Conservation (phyloP, 2,888 invertebrate genomes). For the Atrina japonica region DNA sequence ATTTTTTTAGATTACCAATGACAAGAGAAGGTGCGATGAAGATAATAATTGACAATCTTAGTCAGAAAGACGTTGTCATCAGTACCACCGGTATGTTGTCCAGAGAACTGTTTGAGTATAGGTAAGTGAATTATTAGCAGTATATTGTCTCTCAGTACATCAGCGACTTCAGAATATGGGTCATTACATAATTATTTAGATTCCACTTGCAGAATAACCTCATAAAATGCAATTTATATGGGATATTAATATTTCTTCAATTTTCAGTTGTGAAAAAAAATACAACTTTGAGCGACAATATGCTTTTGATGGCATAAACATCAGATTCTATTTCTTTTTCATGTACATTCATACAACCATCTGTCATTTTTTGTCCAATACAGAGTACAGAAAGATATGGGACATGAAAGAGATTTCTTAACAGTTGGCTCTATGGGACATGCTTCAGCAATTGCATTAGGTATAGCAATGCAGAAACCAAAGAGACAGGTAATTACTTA, state of each 20-base stretch:
- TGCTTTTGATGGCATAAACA: too few relatives aligned
- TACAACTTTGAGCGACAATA: too few relatives aligned
- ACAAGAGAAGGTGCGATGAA: constrained; percentile 79
- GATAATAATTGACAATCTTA: constrained; percentile 73
- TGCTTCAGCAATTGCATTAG: constrained; percentile 80
- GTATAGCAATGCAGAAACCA: constrained; percentile 80
- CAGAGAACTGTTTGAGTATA: constrained; percentile 81
- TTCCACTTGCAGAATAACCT: too few relatives aligned
- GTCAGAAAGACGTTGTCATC: constrained; percentile 79
- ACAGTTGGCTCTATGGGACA: constrained; percentile 82
- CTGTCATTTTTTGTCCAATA: too few relatives aligned
- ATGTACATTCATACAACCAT: too few relatives aligned
- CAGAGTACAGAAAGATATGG: constrained; percentile 75
- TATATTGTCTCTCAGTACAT: too few relatives aligned
- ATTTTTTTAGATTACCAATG: constrained; percentile 65
- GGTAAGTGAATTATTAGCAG: too few relatives aligned
- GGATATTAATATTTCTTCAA: too few relatives aligned
- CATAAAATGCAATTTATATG: not conserved
- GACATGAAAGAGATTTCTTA: constrained; percentile 81
- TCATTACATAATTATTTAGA: not conserved
- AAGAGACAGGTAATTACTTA: constrained; percentile 75
- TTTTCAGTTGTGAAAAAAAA: too few relatives aligned
- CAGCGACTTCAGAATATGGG: too few relatives aligned
- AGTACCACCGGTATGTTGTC: constrained; percentile 82
- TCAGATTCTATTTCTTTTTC: too few relatives aligned